Base-by-base conservation (phyloP, 2,888 invertebrate species). In the Tenthredo livida region DNA sequence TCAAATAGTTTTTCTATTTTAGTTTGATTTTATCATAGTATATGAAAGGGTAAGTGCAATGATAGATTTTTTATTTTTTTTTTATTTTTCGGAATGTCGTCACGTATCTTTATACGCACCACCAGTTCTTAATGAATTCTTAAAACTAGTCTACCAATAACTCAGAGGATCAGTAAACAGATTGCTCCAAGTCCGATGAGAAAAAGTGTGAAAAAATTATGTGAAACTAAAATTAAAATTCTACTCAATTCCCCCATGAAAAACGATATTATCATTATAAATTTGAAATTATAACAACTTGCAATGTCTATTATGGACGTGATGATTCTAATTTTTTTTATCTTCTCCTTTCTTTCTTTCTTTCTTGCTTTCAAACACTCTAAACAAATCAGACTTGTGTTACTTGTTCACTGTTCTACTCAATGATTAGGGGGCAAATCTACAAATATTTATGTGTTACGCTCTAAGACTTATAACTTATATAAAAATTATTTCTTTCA, bases 41-140 rank as follows among this genome's bases (percentile, higher is more conserved):
- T 50, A 25, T n/a, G 80, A 43, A 43, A 54, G 21, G 70, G 54
- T 70, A 78, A 40, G 70, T 72, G 84, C 61, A 65, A 84, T 47
- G 73, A 75, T 75, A 77, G 61, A 40, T 65, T 77, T 33, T 33
- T 33, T 33, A 29, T 33, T 33, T 33, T 33, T 33, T 33, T 33
- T 33, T 33, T 33, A 4, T 37, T 37, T 77, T 58, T 50, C 58
- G 85, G 85, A 80, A 82, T 82, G 85, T 82, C 80, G 85, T 54
- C 54, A 54, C 65, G 70, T 70, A 80, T 25, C 43, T 75, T 33
- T 17, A 43, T 54, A 80, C 80, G 78, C 80, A 80, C 80, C 70
- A 78, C 85, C 85, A 29, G 43, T 67, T 67, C 33, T 72, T 84
- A 80, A 85, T 50, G 65, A 80, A 85, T 40, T 78, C 40, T 85